Base-by-base conservation (phyloP, 2,888 invertebrate genomes). In the Lasioglossum zephyrum region DNA sequence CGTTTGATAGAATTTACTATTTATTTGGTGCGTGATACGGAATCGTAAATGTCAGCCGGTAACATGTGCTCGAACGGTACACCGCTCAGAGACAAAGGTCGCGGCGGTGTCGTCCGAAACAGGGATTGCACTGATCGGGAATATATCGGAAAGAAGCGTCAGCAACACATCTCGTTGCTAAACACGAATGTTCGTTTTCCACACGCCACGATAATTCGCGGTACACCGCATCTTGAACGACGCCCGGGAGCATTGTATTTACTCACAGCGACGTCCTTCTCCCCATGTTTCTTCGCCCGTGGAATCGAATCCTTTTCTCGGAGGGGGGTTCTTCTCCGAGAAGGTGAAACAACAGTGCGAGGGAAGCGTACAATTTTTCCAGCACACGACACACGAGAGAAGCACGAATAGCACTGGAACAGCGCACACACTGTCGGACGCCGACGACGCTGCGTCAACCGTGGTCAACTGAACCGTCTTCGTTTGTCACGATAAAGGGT, bases 211-310 rank as follows among this genome's bases (percentile, higher is more conserved):
- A 69, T 44, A 81, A 81, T 70, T 70, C 26, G 44, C 57, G 80
- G 76, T 44, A 81, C 84, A 73, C 66, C 73, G 73, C 36, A 70
- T 16, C 73, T 74, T 39, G 57, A 79, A 84, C 69, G 81, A 82
- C 87, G 83, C 84, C 82, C 78, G 84, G 77, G 83, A 79, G 83
- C 91, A 89, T 90, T 90, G 83, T 91, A 89, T 90, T 90, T 93
- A 93, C 93, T 93, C 91, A 93, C 93, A 92, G 90, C 89, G 89
- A 92, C 92, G 88, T 92, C 91, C 91, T 90, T 92, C 91, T 93
- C 93, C 91, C 93, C 93, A 93, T 93, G 90, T 91, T 92, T 92
- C 89, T 81, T 86, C 83, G 86, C 81, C 85, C 85, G 87, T 84
- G 75, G 77, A 88, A 81, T 72, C 77, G 88, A 81, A 86, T 89